Evolutionary conservation across 2,888 invertebrate species (phyloP).

Genomic region (Epistrophe eligans): DNA sequence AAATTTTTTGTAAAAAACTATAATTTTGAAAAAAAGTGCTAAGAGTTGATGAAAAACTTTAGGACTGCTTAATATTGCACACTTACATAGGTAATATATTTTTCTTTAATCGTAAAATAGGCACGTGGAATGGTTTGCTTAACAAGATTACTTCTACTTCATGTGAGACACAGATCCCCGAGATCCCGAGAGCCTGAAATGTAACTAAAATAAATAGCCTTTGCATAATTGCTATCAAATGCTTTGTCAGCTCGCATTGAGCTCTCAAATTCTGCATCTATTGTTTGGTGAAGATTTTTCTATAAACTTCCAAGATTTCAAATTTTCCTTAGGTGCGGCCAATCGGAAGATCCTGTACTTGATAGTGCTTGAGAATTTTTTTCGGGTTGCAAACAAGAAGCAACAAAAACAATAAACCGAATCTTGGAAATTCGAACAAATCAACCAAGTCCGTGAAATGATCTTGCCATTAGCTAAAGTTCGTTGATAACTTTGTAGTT

Average conservation of each 20-base stretch:
- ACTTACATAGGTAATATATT: too few relatives aligned
- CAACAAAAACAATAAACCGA: conserved; percentile 47
- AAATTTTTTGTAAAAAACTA: too few relatives aligned
- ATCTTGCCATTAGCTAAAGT: conserved; percentile 37
- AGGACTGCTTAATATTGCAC: too few relatives aligned
- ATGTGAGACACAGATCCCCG: too few relatives aligned
- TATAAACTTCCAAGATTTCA: conserved; percentile 2
- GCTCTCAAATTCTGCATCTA: not conserved
- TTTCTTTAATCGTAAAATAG: too few relatives aligned
- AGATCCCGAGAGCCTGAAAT: conserved; percentile 41
- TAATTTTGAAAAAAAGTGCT: too few relatives aligned
- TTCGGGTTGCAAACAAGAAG: conserved; percentile 31
- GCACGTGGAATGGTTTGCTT: too few relatives aligned
- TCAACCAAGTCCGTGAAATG: conserved; percentile 37
- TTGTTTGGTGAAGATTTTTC: not conserved
- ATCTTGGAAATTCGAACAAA: conserved; percentile 47
- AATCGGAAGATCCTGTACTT: conserved; percentile 45
- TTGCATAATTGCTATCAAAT: not conserved
- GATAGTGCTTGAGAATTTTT: conserved; percentile 22
- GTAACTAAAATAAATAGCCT: not conserved
- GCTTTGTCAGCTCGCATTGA: not conserved
- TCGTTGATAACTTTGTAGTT: conserved; percentile 14
- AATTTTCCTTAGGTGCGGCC: conserved; percentile 36
- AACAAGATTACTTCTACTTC: too few relatives aligned
- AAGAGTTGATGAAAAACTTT: too few relatives aligned